Evolutionary conservation across 1,140 invertebrate genomes (phyloP).

Genomic region (Philotrypesis tridentata): DNA sequence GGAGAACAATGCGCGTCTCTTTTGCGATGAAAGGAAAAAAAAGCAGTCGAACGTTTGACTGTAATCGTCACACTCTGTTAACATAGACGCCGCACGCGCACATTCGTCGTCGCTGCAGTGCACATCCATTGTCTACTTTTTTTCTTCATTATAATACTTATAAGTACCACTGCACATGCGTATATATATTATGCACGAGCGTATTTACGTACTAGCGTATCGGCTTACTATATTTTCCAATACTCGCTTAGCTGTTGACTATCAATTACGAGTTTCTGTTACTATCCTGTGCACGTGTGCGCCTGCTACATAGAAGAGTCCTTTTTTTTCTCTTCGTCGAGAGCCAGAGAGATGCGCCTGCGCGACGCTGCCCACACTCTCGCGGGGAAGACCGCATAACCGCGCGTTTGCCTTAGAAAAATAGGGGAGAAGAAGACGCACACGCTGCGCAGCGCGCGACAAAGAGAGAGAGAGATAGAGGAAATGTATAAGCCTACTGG

Average conservation of each 20-base stretch:
- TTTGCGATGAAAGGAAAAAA: neutral
- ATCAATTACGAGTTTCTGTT: neutral
- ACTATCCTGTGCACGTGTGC: neutral
- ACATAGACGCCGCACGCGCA: neutral
- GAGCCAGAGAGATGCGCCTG: neutral
- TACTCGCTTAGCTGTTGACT: neutral
- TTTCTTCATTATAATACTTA: too few relatives aligned
- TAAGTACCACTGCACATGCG: neutral
- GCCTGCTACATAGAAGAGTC: too few relatives aligned
- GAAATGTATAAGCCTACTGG: neutral
- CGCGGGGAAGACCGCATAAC: neutral
- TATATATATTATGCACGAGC: too few relatives aligned
- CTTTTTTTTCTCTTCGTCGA: neutral
- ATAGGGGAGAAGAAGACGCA: neutral
- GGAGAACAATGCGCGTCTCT: neutral
- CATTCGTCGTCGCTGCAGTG: neutral
- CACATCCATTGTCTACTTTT: neutral
- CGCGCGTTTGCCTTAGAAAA: neutral
- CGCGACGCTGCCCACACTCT: too few relatives aligned
- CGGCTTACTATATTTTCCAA: neutral
- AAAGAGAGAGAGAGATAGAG: neutral
- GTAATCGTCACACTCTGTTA: slow-evolving; percentile 27
- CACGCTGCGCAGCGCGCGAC: too few relatives aligned
- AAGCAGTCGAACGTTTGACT: neutral
- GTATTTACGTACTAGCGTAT: neutral